A percentile compares a stretch with the other conserved stretches of the same genome.
Evolutionary conservation across 2,113 vertebrate genomes (phyloP).

Genomic region (Vidua chalybeata): DNA sequence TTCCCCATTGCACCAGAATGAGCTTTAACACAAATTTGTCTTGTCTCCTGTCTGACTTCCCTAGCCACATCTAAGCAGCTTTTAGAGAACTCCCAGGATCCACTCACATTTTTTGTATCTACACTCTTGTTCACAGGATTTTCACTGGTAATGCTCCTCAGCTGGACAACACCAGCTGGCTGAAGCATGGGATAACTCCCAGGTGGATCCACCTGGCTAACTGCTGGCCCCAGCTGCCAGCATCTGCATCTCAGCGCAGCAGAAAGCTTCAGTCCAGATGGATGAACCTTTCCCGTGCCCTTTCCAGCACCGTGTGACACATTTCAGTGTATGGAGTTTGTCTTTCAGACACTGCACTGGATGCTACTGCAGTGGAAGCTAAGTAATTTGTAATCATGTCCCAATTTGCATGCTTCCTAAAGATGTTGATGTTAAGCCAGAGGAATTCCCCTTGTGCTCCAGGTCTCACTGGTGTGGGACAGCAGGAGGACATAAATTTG

Average conservation of each 20-base stretch:
- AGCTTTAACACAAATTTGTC: background rate
- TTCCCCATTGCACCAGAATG: background rate
- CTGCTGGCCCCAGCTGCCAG: background rate
- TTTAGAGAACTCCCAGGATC: background rate
- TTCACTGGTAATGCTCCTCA: background rate
- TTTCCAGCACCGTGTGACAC: background rate
- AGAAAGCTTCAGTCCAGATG: rapidly evolving
- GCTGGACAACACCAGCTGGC: background rate
- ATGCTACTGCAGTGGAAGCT: background rate
- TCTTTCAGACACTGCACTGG: background rate
- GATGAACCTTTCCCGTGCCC: rapidly evolving
- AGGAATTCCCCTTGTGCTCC: background rate
- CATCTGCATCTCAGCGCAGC: background rate
- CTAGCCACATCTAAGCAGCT: background rate
- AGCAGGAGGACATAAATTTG: background rate
- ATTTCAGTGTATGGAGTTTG: background rate
- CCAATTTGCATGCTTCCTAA: background rate
- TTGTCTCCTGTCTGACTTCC: background rate
- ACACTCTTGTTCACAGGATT: background rate
- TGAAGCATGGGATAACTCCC: background rate
- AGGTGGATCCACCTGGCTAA: background rate
- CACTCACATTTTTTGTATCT: background rate
- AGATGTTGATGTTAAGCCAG: background rate
- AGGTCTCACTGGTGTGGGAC: background rate
- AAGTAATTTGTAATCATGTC: background rate